Percentiles rank a stretch among this genome's conserved stretches.
Conservation (phyloP, 1,140 invertebrate genomes). For the Daktulosphaira vitifoliae region DNA sequence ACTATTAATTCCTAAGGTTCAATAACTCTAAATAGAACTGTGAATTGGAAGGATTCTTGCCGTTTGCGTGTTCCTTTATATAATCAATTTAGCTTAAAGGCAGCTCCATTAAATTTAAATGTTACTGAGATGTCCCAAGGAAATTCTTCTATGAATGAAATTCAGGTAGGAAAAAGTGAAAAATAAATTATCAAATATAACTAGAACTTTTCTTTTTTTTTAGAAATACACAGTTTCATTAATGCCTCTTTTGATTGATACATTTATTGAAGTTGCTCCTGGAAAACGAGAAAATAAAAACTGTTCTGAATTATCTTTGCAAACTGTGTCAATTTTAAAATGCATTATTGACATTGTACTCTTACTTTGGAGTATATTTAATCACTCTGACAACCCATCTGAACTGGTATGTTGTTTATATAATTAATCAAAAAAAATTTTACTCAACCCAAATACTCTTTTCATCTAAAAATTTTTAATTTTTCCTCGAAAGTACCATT, state of each 20-base stretch:
- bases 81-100: slow-evolving; percentile 32
- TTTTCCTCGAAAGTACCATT: too few species aligned
- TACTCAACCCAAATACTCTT: too few species aligned
- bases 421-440: too few species aligned
- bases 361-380: slow-evolving; percentile 10
- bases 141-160: slow-evolving; percentile 25
- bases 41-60: slow-evolving; percentile 14
- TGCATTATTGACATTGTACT: slow-evolving; percentile 21
- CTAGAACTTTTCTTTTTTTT: neutral
- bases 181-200: too few species aligned
- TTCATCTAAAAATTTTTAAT: too few species aligned
- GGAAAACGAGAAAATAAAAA: slow-evolving; percentile 29
- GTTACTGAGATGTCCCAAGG: slow-evolving; percentile 31
- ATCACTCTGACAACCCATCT: slow-evolving; percentile 13
- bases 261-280: slow-evolving; percentile 37
- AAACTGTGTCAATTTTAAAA: slow-evolving; percentile 25
- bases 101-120: slow-evolving; percentile 35
- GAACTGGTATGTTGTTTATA: slow-evolving; percentile 3
- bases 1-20: too few species aligned
- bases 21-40: slow-evolving; percentile 39
- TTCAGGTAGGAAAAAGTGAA: slow-evolving; percentile 12
- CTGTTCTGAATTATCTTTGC: slow-evolving; percentile 11
- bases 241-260: slow-evolving; percentile 36
- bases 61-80: slow-evolving; percentile 35
- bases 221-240: slow-evolving; percentile 34